A percentile compares a stretch with the other conserved stretches of the same genome.
Evolutionary conservation across 1,140 invertebrate species (phyloP).

Genomic region (Thrips palmi): DNA sequence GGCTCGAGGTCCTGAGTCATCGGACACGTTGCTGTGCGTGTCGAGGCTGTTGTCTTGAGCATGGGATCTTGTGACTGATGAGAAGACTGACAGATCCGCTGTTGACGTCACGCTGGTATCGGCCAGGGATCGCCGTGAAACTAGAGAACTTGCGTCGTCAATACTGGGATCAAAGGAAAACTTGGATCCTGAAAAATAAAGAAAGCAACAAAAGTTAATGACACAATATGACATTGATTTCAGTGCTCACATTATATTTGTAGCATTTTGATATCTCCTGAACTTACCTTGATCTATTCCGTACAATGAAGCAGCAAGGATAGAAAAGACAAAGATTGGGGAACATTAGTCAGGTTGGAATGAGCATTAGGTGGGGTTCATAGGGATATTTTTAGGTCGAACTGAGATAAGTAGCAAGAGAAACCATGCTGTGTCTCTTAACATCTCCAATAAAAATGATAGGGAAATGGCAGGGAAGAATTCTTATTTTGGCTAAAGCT

Average conservation of each 20-base stretch:
- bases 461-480: too few species aligned
- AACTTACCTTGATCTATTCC: conserved; percentile 21
- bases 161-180: conserved; percentile 46
- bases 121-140: conserved; percentile 54
- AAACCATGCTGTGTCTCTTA: too few species aligned
- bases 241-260: conserved; percentile 1
- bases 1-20: conserved; percentile 36
- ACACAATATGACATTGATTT: neutral
- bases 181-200: conserved; percentile 33
- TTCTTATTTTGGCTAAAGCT: too few species aligned
- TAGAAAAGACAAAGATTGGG: too few species aligned
- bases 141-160: conserved; percentile 44
- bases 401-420: too few species aligned
- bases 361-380: too few species aligned
- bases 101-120: conserved; percentile 70
- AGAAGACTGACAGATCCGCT: conserved; percentile 60
- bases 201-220: conserved; percentile 2
- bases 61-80: conserved; percentile 47
- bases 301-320: too few species aligned
- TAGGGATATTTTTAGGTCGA: too few species aligned
- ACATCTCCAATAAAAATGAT: too few species aligned
- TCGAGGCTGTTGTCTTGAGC: conserved; percentile 52
- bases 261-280: too few species aligned
- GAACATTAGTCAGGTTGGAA: too few species aligned
- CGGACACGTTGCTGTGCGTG: conserved; percentile 51